Percentiles rank a stretch among this genome's conserved stretches.
These are phyloP conservation scores for Gymnocheta viridis DNA, from an alignment of 2,888 invertebrate genomes.

Conservation along the genomic window DNA sequence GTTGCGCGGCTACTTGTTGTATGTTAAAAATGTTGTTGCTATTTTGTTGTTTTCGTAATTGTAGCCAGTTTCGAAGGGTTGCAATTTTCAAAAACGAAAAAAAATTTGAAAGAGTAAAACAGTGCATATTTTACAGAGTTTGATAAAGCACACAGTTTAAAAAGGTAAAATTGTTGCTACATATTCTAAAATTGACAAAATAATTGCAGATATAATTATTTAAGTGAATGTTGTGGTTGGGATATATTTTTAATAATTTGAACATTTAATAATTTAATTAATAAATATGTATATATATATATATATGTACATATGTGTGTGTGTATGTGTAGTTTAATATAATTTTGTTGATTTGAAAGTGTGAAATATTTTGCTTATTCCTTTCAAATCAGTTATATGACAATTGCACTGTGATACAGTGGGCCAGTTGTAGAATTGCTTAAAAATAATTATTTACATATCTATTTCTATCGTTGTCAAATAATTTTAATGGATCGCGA, in stretches of 20 bases:
- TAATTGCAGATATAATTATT: background rate
- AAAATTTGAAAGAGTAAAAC: constrained; percentile 31
- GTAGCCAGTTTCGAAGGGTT: constrained; percentile 47
- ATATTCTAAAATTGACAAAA: background rate
- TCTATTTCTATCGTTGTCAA: too few species aligned
- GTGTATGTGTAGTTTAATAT: too few species aligned
- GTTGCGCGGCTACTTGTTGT: constrained; percentile 70
- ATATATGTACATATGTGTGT: background rate
- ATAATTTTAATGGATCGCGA: too few species aligned
- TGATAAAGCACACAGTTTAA: constrained; percentile 33
- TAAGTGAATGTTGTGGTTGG: background rate
- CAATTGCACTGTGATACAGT: background rate
- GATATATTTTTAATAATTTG: background rate
- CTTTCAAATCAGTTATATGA: background rate
- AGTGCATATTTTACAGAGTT: constrained; percentile 61
- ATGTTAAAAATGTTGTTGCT: constrained; percentile 47
- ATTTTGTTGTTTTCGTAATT: constrained; percentile 3
- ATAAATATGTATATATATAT: background rate
- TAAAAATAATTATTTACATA: too few species aligned
- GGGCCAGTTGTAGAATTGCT: background rate
- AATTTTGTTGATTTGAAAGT: too few species aligned
- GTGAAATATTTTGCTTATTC: too few species aligned
- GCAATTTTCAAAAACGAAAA: constrained; percentile 54
- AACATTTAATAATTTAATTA: too few species aligned
- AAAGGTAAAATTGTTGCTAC: constrained; percentile 26